A percentile compares a stretch with the other conserved stretches of the same genome.
These are phyloP conservation scores for Petrolisthes cinctipes DNA, from an alignment of 2,888 invertebrate species.

Conservation along the genomic window DNA sequence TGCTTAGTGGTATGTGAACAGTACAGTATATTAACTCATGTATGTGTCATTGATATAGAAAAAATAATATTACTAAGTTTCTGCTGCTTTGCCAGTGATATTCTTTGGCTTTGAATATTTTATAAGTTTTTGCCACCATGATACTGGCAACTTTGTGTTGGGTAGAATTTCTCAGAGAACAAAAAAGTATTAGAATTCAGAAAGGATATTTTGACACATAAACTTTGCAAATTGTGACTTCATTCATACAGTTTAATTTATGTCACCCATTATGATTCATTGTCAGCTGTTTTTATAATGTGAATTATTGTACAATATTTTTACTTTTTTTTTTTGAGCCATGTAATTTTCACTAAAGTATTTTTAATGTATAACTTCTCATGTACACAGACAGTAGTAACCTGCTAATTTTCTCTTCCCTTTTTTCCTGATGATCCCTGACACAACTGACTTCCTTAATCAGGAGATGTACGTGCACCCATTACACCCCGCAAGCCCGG, in stretches of 20 bases:
- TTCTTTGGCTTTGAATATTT: not conserved
- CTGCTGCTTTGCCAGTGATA: too few species aligned
- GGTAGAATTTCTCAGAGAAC: too few species aligned
- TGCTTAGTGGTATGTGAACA: too few species aligned
- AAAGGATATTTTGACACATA: too few species aligned
- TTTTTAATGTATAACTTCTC: not conserved
- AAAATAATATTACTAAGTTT: too few species aligned
- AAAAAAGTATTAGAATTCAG: too few species aligned
- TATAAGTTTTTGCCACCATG: not conserved
- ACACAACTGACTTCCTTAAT: not conserved
- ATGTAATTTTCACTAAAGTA: not conserved
- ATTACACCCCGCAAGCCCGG: slow-evolving; percentile 87
- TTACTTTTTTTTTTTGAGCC: not conserved
- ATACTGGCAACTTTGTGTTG: not conserved
- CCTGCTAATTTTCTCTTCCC: not conserved
- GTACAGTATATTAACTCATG: too few species aligned
- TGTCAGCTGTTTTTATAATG: not conserved
- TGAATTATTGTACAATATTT: not conserved
- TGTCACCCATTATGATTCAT: not conserved
- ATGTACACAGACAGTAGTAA: not conserved
- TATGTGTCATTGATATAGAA: too few species aligned
- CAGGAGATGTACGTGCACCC: slow-evolving; percentile 75
- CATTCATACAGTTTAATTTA: too few species aligned
- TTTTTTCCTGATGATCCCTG: not conserved
- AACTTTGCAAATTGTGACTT: too few species aligned